phyloP scores from a whole-genome alignment of 2,113 vertebrate genomes.

The Chinchilla lanigera region DNA sequence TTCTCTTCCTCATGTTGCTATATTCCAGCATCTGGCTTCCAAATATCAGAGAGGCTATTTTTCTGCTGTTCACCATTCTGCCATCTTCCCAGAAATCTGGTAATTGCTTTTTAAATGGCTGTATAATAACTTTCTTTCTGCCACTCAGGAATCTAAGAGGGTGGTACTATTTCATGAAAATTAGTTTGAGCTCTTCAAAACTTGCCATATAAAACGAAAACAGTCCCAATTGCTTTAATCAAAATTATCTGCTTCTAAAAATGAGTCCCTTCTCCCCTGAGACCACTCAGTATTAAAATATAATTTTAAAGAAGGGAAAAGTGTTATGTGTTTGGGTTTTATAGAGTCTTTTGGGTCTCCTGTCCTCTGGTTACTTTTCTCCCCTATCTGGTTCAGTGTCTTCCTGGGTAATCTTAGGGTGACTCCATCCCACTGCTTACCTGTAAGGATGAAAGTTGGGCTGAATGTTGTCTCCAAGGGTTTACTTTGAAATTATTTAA shows the following conservation, averaged over 20 bases:
- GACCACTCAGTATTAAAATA: constrained; percentile 64
- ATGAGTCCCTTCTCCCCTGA: constrained; percentile 54
- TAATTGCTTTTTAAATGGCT: constrained; percentile 75
- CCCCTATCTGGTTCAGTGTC: not conserved
- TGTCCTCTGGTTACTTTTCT: not conserved
- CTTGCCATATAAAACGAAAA: constrained; percentile 76
- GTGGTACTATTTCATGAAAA: constrained; percentile 71
- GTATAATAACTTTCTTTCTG: constrained; percentile 66
- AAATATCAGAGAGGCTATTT: not conserved
- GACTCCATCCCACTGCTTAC: not conserved
- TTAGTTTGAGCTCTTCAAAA: constrained; percentile 78
- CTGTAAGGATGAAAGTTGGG: not conserved
- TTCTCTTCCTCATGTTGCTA: not conserved
- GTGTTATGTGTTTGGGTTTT: not conserved
- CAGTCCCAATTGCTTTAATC: constrained; percentile 73
- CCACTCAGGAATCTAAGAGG: constrained; percentile 66
- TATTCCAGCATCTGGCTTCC: not conserved
- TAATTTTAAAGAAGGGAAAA: constrained; percentile 61
- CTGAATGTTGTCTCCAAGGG: not conserved
- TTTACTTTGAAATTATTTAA: constrained; percentile 6
- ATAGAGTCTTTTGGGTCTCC: not conserved
- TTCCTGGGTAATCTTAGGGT: not conserved
- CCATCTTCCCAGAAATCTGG: not conserved
- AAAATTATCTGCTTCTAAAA: constrained; percentile 77
- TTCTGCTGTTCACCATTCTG: not conserved